phyloP scores from a whole-genome alignment of 2,113 vertebrate genomes.

The Craseonycteris thonglongyai region DNA sequence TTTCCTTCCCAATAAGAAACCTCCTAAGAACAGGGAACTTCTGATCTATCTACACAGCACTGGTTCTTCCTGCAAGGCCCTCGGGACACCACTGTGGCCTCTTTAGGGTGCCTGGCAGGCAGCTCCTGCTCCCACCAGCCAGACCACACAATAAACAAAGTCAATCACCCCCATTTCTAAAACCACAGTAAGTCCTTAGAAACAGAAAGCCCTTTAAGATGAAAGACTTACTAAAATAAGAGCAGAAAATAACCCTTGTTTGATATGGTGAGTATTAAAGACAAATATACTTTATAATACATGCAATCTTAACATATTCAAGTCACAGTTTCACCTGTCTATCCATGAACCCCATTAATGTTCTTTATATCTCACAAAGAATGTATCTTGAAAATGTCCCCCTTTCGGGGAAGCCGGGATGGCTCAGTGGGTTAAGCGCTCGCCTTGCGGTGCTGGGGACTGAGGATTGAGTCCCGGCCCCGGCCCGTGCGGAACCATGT shows the following conservation, averaged over 20 bases:
- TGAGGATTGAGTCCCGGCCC: no score
- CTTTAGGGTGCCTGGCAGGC: background rate
- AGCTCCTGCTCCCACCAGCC: background rate
- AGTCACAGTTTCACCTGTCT: background rate
- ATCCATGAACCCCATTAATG: background rate
- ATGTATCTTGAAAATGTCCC: background rate
- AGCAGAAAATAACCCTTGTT: background rate
- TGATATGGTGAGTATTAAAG: background rate
- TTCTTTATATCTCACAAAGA: background rate
- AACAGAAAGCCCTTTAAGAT: background rate
- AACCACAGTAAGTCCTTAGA: background rate
- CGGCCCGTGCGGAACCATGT: no score
- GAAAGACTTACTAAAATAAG: background rate
- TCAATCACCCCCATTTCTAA: background rate
- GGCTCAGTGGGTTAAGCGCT: no score
- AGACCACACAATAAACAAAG: background rate
- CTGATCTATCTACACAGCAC: background rate
- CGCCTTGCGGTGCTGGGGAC: no score
- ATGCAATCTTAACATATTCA: background rate
- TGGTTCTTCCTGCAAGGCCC: background rate
- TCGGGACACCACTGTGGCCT: background rate
- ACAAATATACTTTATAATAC: background rate
- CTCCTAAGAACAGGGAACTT: background rate
- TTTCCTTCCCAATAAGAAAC: background rate
- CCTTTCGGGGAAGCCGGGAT: no score